These are phyloP conservation scores for Vanessa atalanta DNA, from an alignment of 1,140 invertebrate species.

Conservation along the genomic window DNA sequence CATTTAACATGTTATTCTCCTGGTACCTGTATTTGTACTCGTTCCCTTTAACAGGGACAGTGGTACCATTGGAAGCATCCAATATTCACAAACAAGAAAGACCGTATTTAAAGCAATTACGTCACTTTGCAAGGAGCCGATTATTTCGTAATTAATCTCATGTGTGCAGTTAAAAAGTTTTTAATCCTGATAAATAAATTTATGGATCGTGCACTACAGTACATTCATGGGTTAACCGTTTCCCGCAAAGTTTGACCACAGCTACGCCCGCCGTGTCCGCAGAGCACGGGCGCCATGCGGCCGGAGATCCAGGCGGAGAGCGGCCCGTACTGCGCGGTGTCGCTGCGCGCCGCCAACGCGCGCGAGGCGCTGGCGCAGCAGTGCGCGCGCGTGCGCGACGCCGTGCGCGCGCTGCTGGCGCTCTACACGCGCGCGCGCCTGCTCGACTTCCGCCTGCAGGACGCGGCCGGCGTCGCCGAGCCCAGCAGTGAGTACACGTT, in stretches of 20 bases:
- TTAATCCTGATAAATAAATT: too few species aligned
- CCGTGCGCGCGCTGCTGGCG: slow-evolving; percentile 68
- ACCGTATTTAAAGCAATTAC: too few species aligned
- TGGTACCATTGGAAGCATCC: too few species aligned
- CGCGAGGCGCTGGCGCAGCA: slow-evolving; percentile 64
- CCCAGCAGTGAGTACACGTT: slow-evolving; percentile 47
- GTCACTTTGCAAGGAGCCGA: too few species aligned
- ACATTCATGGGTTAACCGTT: too few species aligned
- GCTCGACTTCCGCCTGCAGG: slow-evolving; percentile 69
- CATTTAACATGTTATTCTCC: neutral
- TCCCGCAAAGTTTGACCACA: too few species aligned
- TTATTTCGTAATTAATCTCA: too few species aligned
- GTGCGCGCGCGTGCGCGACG: slow-evolving; percentile 68
- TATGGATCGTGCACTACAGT: too few species aligned
- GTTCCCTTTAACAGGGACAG: too few species aligned
- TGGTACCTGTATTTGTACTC: too few species aligned
- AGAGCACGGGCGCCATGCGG: slow-evolving; percentile 77
- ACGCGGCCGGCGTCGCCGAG: slow-evolving; percentile 42
- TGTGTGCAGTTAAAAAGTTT: too few species aligned
- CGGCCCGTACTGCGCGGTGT: slow-evolving; percentile 72
- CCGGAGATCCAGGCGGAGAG: slow-evolving; percentile 82
- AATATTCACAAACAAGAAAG: too few species aligned
- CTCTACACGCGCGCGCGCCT: slow-evolving; percentile 63
- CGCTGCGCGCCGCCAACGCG: slow-evolving; percentile 61
- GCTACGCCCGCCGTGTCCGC: neutral